Percentiles rank a stretch among this genome's conserved stretches.
Conservation (phyloP, 2,113 vertebrate species). For the Grantiella picta region DNA sequence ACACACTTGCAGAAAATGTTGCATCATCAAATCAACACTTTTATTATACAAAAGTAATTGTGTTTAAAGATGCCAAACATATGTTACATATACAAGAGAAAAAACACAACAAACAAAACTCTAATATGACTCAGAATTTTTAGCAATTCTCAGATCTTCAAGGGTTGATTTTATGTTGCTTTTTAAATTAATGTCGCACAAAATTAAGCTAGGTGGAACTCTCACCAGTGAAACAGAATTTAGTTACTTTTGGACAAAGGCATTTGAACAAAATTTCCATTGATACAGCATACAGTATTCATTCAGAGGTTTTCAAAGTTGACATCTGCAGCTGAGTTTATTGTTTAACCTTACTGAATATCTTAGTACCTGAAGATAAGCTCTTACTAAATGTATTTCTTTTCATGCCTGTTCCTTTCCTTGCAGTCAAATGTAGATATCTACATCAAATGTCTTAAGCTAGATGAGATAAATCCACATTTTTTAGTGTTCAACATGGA, state of each 20-base stretch:
- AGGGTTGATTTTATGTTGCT: neutral
- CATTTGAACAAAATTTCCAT: neutral
- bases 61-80: slow-evolving; percentile 77
- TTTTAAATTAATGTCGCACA: neutral
- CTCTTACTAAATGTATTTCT: neutral
- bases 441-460: neutral
- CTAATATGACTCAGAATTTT: slow-evolving; percentile 57
- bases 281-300: neutral
- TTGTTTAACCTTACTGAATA: neutral
- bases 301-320: neutral
- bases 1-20: slow-evolving; percentile 79
- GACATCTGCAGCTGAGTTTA: neutral
- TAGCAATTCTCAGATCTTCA: slow-evolving; percentile 15
- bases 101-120: neutral
- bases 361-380: neutral
- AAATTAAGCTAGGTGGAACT: neutral
- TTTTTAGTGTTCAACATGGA: neutral
- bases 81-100: slow-evolving; percentile 69
- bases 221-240: neutral
- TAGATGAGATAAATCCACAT: neutral
- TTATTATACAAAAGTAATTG: slow-evolving; percentile 82
- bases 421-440: neutral
- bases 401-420: neutral
- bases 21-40: slow-evolving; percentile 79
- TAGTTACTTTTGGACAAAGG: neutral